Conservation (phyloP, 2,888 invertebrate species). For the Plebejus argus region DNA sequence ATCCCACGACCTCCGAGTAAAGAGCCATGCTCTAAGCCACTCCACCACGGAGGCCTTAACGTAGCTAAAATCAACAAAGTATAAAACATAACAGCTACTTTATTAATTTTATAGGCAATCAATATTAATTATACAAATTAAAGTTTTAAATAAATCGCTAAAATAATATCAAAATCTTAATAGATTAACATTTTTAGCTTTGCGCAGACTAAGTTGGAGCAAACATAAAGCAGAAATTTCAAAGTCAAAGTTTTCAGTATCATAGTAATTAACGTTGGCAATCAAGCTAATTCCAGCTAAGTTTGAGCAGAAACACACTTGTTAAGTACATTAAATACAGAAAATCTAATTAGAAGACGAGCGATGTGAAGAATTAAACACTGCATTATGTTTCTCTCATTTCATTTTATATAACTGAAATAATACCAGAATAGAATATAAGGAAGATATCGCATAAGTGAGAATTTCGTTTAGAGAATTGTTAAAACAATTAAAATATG, state of each 20-base stretch:
- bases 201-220: background rate
- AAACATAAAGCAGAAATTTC: constrained; percentile 27
- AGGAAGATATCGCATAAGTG: background rate
- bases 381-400: constrained; percentile 22
- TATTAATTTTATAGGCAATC: no score
- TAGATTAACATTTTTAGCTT: background rate
- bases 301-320: constrained; percentile 50
- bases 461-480: constrained; percentile 19
- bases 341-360: constrained; percentile 52
- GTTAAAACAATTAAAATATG: background rate
- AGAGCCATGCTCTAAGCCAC: no score
- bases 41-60: no score
- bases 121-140: background rate
- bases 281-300: constrained; percentile 51
- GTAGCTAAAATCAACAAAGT: no score
- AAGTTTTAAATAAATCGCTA: background rate
- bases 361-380: constrained; percentile 37
- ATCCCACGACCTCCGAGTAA: no score
- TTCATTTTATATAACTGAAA: constrained; percentile 27
- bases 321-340: constrained; percentile 55
- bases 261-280: constrained; percentile 39
- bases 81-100: no score
- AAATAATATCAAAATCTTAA: background rate
- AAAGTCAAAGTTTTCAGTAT: constrained; percentile 33
- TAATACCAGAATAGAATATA: background rate